These are phyloP conservation scores for Sprattus sprattus DNA, from an alignment of 2,113 vertebrate species.

Conservation along the genomic window DNA sequence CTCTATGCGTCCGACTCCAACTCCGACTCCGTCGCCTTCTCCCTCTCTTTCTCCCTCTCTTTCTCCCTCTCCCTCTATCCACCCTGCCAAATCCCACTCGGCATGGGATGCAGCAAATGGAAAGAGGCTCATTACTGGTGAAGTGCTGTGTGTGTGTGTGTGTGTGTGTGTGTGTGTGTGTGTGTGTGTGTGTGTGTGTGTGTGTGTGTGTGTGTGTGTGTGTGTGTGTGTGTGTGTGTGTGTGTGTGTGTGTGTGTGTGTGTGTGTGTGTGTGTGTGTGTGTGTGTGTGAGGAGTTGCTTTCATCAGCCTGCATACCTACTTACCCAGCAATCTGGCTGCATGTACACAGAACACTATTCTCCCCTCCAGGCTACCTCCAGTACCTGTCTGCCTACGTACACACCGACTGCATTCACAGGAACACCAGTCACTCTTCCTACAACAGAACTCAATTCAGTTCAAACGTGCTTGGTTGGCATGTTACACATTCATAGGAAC, in stretches of 20 bases:
- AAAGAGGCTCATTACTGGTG: conserved; percentile 39
- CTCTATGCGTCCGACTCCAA: background rate
- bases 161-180: conserved; percentile 11
- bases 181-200: conserved; percentile 14
- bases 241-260: background rate
- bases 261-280: too few species aligned
- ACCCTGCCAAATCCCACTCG: background rate
- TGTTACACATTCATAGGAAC: too few species aligned
- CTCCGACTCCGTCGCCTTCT: background rate
- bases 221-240: background rate
- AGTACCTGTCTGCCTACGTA: background rate
- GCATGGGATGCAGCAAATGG: conserved; percentile 23
- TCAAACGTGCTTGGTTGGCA: too few species aligned
- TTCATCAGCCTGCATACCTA: background rate
- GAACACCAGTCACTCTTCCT: background rate
- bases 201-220: background rate
- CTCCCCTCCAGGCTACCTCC: background rate
- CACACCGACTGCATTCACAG: background rate
- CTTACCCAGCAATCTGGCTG: background rate
- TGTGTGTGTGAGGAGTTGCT: background rate
- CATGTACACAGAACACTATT: background rate
- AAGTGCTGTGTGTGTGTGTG: background rate
- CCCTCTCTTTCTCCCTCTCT: too few species aligned
- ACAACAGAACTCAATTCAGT: too few species aligned
- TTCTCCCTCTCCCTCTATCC: background rate